These are phyloP conservation scores for Herminia tarsipennalis DNA, from an alignment of 2,888 invertebrate species.

Conservation along the genomic window DNA sequence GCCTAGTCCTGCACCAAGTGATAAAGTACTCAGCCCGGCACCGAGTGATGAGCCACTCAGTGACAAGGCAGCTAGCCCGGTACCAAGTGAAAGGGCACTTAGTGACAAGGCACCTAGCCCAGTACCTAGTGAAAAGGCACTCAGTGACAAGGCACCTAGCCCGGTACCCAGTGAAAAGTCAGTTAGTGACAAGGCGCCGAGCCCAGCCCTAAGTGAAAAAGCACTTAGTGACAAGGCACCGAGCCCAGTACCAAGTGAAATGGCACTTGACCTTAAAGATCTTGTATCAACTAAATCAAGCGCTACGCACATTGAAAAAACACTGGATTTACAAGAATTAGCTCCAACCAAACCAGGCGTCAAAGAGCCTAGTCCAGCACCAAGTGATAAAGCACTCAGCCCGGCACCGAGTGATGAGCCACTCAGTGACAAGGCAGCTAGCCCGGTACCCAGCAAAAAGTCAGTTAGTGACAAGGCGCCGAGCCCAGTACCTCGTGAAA, in stretches of 20 bases:
- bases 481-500: background rate
- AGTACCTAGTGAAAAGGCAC: conserved; percentile 21
- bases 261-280: background rate
- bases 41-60: background rate
- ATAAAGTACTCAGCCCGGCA: background rate
- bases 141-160: conserved; percentile 6
- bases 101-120: conserved; percentile 32
- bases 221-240: background rate
- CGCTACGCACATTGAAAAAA: no score
- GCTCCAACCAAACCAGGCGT: no score
- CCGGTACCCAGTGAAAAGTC: conserved; percentile 8
- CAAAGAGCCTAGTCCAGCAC: background rate
- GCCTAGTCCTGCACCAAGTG: conserved; percentile 6
- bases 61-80: background rate
- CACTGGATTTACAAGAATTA: no score
- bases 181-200: conserved; percentile 2
- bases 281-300: no score
- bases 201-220: conserved; percentile 2
- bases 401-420: conserved; percentile 8
- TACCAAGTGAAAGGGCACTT: background rate
- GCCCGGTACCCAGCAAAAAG: conserved; percentile 7
- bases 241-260: background rate
- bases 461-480: background rate
- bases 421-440: conserved; percentile 5
- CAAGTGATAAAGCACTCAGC: conserved; percentile 17